phyloP scores from a whole-genome alignment of 2,797 vertebrate species.

The Characodon lateralis region DNA sequence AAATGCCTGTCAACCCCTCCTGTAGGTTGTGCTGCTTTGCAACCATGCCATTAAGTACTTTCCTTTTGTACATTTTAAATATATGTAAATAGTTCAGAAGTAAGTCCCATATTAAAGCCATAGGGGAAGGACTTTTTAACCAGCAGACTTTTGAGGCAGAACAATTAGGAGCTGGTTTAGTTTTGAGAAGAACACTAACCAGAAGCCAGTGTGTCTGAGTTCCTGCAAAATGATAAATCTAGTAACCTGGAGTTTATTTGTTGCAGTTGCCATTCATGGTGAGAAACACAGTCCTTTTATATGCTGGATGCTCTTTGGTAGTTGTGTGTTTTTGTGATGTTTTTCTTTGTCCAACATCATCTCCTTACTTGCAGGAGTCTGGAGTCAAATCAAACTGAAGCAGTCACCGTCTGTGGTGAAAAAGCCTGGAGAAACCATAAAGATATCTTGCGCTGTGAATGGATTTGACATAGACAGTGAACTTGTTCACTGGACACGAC shows the following conservation, averaged over 20 bases:
- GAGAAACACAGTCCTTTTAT: not conserved
- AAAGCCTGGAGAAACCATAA: not conserved
- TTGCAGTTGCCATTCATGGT: slow-evolving; percentile 3
- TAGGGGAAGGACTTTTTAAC: not conserved
- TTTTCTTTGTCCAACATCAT: not conserved
- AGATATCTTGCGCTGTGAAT: not conserved
- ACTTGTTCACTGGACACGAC: not conserved
- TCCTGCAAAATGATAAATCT: not conserved
- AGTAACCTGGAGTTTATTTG: not conserved
- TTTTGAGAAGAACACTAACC: not conserved
- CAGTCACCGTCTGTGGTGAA: not conserved
- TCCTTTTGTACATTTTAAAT: not conserved
- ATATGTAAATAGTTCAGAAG: not conserved
- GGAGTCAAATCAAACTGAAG: slow-evolving; percentile 3
- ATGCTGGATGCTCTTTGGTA: not conserved
- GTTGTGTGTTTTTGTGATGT: not conserved
- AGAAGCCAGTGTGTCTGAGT: not conserved
- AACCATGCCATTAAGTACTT: not conserved
- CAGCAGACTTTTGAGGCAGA: not conserved
- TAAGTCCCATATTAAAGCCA: not conserved
- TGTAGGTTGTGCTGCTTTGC: not conserved
- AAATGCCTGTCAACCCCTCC: not conserved
- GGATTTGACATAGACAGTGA: not conserved
- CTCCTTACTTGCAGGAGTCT: not conserved
- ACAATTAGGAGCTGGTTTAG: not conserved